A percentile compares a stretch with the other conserved stretches of the same genome.
phyloP scores from a whole-genome alignment of 2,888 invertebrate species.

The Cotesia congregata region DNA sequence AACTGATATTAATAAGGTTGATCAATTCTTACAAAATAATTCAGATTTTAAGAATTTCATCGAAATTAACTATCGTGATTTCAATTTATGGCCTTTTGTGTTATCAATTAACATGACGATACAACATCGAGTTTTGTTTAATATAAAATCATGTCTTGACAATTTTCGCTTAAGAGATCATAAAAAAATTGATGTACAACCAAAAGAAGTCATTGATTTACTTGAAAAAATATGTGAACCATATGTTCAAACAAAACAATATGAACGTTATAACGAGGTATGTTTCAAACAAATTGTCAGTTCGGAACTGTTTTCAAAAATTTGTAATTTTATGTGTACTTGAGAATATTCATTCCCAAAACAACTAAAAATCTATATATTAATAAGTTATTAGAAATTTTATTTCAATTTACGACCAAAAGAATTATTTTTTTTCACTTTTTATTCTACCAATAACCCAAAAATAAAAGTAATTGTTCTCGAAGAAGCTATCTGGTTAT shows the following conservation, averaged over 20 bases:
- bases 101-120: neutral
- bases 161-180: neutral
- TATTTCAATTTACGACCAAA: too few relatives aligned
- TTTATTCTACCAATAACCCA: too few relatives aligned
- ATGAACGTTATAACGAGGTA: neutral
- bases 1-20: neutral
- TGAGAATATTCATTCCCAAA: neutral
- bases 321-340: constrained; percentile 12
- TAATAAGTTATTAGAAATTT: too few relatives aligned
- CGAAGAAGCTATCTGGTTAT: too few relatives aligned
- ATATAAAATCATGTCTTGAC: neutral
- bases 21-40: neutral
- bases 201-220: neutral
- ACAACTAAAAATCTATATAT: too few relatives aligned
- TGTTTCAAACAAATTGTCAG: constrained; percentile 9
- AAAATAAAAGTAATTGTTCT: too few relatives aligned
- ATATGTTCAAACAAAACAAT: constrained; percentile 3
- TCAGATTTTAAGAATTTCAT: neutral
- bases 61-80: neutral
- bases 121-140: constrained; percentile 1
- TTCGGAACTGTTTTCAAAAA: constrained; percentile 11
- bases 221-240: neutral
- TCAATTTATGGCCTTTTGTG: constrained; percentile 11
- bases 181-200: constrained; percentile 4
- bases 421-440: too few relatives aligned